A percentile compares a stretch with the other conserved stretches of the same genome.
phyloP scores from a whole-genome alignment of 2,113 vertebrate species.

The Pholis gunnellus region DNA sequence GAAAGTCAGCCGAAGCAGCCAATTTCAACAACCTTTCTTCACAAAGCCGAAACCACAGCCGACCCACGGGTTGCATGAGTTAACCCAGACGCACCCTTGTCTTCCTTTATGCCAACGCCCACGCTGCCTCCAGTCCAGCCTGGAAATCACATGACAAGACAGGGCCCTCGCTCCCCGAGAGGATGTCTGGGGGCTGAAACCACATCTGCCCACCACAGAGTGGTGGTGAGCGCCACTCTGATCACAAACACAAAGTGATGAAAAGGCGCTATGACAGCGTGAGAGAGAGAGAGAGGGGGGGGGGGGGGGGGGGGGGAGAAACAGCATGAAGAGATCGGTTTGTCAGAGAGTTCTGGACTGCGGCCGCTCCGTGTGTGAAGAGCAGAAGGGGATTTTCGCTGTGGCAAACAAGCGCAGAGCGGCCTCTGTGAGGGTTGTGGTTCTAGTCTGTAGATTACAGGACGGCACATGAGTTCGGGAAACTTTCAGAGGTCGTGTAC shows the following conservation, averaged over 20 bases:
- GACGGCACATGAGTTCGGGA: neutral
- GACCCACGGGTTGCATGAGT: slow-evolving; percentile 45
- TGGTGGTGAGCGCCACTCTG: slow-evolving; percentile 45
- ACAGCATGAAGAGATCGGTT: slow-evolving; percentile 11
- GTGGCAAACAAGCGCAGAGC: slow-evolving; percentile 10
- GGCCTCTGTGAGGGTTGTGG: slow-evolving; percentile 31
- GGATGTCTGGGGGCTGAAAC: slow-evolving; percentile 63
- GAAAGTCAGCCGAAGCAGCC: slow-evolving; percentile 35
- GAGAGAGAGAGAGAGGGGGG: slow-evolving; percentile 34
- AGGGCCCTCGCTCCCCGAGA: slow-evolving; percentile 29
- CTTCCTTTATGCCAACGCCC: slow-evolving; percentile 48
- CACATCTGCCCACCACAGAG: slow-evolving; percentile 60
- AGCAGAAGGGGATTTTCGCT: slow-evolving; percentile 39
- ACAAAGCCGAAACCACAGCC: slow-evolving; percentile 46
- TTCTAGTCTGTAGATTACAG: slow-evolving; percentile 39
- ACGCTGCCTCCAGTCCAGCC: slow-evolving; percentile 45
- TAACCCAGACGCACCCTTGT: slow-evolving; percentile 27
- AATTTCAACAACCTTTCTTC: slow-evolving; percentile 52
- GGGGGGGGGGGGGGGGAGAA: neutral
- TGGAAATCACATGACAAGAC: slow-evolving; percentile 62
- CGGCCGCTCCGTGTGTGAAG: slow-evolving; percentile 20
- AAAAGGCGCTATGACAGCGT: slow-evolving; percentile 49
- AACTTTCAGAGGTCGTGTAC: slow-evolving; percentile 17
- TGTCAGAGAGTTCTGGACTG: slow-evolving; percentile 27
- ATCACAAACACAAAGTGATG: slow-evolving; percentile 57